These are phyloP conservation scores for Stegodyphus mimosarum DNA, from an alignment of 1,140 invertebrate genomes.

Conservation along the genomic window DNA sequence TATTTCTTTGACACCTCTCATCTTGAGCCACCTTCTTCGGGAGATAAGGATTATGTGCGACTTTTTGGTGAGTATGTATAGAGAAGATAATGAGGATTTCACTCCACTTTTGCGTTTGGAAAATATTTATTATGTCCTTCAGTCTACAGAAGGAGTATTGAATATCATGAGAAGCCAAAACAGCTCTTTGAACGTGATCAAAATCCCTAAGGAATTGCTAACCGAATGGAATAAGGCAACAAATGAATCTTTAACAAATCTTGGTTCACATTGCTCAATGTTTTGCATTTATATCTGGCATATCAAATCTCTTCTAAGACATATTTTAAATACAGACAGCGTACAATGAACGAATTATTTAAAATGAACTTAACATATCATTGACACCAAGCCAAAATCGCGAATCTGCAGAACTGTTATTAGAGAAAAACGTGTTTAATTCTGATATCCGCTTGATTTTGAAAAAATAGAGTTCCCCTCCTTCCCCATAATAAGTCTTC, in stretches of 20 bases:
- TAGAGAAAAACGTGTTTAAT: no score
- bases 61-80: conserved; percentile 9
- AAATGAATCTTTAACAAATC: not conserved
- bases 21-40: conserved; percentile 13
- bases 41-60: conserved; percentile 22
- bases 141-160: conserved; percentile 28
- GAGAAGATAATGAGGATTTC: conserved; percentile 26
- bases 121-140: conserved; percentile 26
- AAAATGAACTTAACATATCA: no score
- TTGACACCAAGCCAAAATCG: no score
- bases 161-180: conserved; percentile 10
- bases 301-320: conserved; percentile 12
- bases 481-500: no score
- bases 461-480: no score
- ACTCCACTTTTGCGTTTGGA: conserved; percentile 3
- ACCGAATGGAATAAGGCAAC: conserved; percentile 14
- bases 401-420: no score
- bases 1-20: not conserved
- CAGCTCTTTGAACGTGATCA: conserved; percentile 11
- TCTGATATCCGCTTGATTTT: no score
- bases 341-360: no score
- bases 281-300: conserved; percentile 42
- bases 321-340: not conserved
- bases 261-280: conserved; percentile 24
- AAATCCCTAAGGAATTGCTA: conserved; percentile 9